Base-by-base conservation (phyloP, 1,140 invertebrate species). In the Sminthurides bifidus region DNA sequence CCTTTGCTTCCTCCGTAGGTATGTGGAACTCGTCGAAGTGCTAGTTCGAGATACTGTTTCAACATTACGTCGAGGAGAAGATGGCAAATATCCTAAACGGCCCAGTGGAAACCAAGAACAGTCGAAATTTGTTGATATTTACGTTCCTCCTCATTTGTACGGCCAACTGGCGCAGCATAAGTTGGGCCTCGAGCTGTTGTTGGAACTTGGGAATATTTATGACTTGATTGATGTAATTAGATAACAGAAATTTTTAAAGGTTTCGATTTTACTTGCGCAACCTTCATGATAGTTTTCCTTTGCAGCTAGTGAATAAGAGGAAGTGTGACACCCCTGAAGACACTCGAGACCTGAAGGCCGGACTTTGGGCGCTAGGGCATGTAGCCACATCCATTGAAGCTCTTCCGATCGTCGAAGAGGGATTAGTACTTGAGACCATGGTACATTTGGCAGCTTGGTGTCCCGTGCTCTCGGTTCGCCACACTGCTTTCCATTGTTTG, bases 351-450 rank as follows among this genome's bases (percentile, higher is more conserved):
- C 69, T 93, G 15, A 97, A 97, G 69, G 79, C 88, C 21, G 85
- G 90, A 0, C 69, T 97, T 0, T 97, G 92, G 92, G 83, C 84
- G 8, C 70, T 92, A 26, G 87, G 87, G 14, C 88, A 92, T 68
- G 76, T 86, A 19, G 85, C 84, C 2, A 82, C 81, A 0, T 85
- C 86, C 19, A 68, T 74, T 0, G 74, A 77, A 45, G 91, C 90
- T 1, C 73, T 89, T 14, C 75, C 81, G 30, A 79, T 84, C 59
- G 71, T 94, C 15, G 76, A 75, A 30, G 74, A 78, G 52, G 70
- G 77, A 52, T 75, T 76, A 50, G 72, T 83, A 19, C 67, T 87
- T 26, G 73, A 74, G 38, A 68, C 75, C 37, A 74, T 88, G 37
- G 77, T 82, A 0, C 71, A 78, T 23, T 72, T 94, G 46, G 88